Evolutionary conservation across 1,140 invertebrate genomes (phyloP).

Genomic region (Druon quercuslanigerum): DNA sequence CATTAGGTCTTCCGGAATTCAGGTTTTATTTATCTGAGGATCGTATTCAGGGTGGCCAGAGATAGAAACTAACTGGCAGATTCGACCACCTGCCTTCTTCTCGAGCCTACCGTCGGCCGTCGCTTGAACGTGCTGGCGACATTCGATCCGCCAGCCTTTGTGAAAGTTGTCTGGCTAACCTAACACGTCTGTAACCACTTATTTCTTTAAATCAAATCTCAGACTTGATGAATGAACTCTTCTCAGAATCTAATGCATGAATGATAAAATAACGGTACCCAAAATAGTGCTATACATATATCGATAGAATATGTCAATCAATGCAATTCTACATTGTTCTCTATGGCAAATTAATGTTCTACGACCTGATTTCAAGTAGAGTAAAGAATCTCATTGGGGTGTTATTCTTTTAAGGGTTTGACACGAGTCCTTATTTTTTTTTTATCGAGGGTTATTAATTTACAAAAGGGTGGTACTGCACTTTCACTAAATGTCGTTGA

Average conservation of each 20-base stretch:
- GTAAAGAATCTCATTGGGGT: no score
- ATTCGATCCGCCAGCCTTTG: conserved; percentile 1
- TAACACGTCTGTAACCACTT: conserved; percentile 5
- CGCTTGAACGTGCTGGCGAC: conserved; percentile 49
- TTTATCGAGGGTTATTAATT: background rate
- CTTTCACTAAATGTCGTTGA: conserved; percentile 4
- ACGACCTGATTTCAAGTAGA: no score
- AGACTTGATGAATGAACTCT: conserved; percentile 6
- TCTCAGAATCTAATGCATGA: conserved; percentile 6
- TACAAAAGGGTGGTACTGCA: background rate
- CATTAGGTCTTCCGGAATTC: background rate
- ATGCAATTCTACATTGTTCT: no score
- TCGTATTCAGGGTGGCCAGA: conserved; percentile 34
- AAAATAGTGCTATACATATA: background rate
- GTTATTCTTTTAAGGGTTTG: no score
- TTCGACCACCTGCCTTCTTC: conserved; percentile 54
- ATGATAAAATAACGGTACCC: background rate
- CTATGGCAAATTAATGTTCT: no score
- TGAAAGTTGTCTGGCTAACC: conserved; percentile 6
- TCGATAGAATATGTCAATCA: background rate
- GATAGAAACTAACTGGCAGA: conserved; percentile 29
- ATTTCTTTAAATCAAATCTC: background rate
- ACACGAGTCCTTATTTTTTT: background rate
- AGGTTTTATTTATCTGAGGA: conserved; percentile 3
- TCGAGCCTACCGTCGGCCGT: conserved; percentile 63